phyloP scores from a whole-genome alignment of 2,113 vertebrate species.

The Tupaia tana region DNA sequence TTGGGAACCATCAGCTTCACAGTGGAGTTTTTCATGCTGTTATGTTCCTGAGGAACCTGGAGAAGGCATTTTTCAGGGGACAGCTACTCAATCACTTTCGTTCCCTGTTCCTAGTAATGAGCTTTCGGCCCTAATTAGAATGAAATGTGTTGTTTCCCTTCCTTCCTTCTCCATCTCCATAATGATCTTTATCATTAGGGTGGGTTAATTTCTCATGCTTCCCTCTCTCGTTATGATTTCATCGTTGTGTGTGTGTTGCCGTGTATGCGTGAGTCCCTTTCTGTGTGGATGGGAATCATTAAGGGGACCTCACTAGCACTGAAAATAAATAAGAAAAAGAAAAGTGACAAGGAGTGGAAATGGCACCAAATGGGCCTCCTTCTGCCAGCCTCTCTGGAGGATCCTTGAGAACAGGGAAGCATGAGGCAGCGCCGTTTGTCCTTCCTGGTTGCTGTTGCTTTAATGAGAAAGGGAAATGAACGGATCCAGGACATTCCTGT shows the following conservation, averaged over 20 bases:
- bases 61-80: neutral
- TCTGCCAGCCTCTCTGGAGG: neutral
- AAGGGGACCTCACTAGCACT: slow-evolving; percentile 27
- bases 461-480: slow-evolving; percentile 41
- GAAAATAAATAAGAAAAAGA: slow-evolving; percentile 54
- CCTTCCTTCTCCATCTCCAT: slow-evolving; percentile 11
- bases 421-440: neutral
- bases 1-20: neutral
- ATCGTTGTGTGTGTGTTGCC: neutral
- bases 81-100: neutral
- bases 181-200: slow-evolving; percentile 62
- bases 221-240: slow-evolving; percentile 68
- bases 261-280: neutral
- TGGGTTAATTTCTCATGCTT: slow-evolving; percentile 52
- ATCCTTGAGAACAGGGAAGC: accelerated
- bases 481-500: neutral
- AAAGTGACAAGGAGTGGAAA: slow-evolving; percentile 27
- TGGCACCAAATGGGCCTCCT: neutral
- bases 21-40: accelerated
- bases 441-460: neutral
- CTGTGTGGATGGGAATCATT: slow-evolving; percentile 20
- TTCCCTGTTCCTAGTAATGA: neutral
- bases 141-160: slow-evolving; percentile 47
- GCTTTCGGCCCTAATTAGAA: slow-evolving; percentile 65
- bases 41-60: accelerated